A percentile compares a stretch with the other conserved stretches of the same genome.
phyloP scores from a whole-genome alignment of 2,888 invertebrate species.

The Diarsia brunnea region DNA sequence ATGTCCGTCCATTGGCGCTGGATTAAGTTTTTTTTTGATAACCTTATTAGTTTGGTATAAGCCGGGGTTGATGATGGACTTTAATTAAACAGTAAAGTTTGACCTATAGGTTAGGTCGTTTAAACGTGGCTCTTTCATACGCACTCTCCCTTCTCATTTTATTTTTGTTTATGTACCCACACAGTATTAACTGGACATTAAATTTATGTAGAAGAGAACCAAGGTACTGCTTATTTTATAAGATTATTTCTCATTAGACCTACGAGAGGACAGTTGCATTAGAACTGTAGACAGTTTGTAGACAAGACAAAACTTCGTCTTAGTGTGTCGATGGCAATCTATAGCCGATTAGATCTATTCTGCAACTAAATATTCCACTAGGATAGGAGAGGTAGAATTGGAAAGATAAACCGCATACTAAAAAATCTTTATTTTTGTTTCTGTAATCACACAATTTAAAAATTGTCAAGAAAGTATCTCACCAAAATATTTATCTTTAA shows the following conservation, averaged over 20 bases:
- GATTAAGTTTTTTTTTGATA: conserved; percentile 49
- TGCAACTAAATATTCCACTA: neutral
- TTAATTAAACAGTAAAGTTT: neutral
- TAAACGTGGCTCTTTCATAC: neutral
- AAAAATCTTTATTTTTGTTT: neutral
- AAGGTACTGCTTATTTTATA: too few species aligned
- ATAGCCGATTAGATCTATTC: neutral
- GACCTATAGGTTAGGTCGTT: neutral
- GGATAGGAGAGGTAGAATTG: neutral
- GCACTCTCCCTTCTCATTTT: too few species aligned
- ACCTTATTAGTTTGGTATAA: conserved; percentile 36
- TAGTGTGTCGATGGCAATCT: too few species aligned
- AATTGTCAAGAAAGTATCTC: neutral
- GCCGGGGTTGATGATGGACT: neutral
- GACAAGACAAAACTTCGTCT: too few species aligned
- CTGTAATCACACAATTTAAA: neutral
- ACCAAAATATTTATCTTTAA: neutral
- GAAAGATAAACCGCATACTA: neutral
- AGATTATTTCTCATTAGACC: too few species aligned
- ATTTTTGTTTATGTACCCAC: too few species aligned
- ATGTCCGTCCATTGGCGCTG: conserved; percentile 32
- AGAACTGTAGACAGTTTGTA: too few species aligned
- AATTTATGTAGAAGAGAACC: too few species aligned
- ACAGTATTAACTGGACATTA: too few species aligned
- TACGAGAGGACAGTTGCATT: too few species aligned